Evolutionary conservation across 2,888 invertebrate species (phyloP).

Genomic region (Nomada fabriciana): DNA sequence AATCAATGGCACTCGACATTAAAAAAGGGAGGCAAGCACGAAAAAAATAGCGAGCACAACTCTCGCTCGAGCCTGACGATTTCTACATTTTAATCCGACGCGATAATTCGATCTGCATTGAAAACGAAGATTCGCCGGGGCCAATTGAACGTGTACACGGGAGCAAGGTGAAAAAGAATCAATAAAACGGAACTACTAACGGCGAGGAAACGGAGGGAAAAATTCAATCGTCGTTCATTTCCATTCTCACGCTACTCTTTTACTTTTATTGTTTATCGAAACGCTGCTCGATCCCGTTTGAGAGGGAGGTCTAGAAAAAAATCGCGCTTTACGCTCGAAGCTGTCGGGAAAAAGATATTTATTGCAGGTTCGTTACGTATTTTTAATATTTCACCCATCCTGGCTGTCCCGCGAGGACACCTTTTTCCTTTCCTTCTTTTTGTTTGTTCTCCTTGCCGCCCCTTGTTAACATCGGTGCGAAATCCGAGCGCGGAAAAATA

Average conservation of each 20-base stretch:
- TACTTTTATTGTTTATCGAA: slow-evolving; percentile 1
- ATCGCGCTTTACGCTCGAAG: too few relatives aligned
- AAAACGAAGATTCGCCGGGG: not conserved
- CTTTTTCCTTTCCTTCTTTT: not conserved
- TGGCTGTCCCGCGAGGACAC: not conserved
- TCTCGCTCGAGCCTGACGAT: slow-evolving; percentile 3
- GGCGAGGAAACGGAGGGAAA: not conserved
- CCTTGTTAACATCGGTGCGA: too few relatives aligned
- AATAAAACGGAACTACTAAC: not conserved
- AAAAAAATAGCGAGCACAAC: not conserved
- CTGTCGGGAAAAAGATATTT: slow-evolving; percentile 24
- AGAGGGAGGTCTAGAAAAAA: slow-evolving; percentile 6
- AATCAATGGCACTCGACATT: not conserved
- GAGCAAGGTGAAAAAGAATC: not conserved
- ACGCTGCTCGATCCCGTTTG: not conserved
- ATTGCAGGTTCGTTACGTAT: slow-evolving; percentile 9
- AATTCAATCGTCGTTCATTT: not conserved
- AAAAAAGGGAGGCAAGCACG: not conserved
- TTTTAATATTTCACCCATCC: slow-evolving; percentile 23
- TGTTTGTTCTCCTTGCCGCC: not conserved
- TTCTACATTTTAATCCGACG: slow-evolving; percentile 40
- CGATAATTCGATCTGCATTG: slow-evolving; percentile 40
- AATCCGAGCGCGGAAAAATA: not conserved
- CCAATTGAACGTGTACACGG: slow-evolving; percentile 10
- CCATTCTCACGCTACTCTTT: not conserved